A percentile compares a stretch with the other conserved stretches of the same genome.
phyloP scores from a whole-genome alignment of 2,797 vertebrate genomes.

The Argyrosomus regius region DNA sequence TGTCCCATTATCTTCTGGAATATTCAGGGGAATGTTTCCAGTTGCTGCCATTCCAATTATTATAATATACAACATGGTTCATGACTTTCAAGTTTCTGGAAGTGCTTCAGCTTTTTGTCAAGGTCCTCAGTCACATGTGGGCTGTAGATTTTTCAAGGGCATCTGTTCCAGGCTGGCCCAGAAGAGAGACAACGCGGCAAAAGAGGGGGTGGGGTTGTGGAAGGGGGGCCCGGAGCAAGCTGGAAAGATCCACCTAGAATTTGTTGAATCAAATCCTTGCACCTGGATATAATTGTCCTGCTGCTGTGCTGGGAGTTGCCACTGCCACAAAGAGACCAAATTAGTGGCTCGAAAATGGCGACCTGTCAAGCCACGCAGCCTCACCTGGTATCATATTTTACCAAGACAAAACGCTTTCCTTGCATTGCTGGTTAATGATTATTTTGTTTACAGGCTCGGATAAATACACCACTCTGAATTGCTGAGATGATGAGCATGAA shows the following conservation, averaged over 20 bases:
- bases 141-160: conserved; percentile 89
- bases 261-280: conserved; percentile 99
- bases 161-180: conserved; percentile 91
- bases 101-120: conserved; percentile 86
- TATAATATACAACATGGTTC: conserved; percentile 85
- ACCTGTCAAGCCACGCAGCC: conserved; percentile 92
- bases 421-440: conserved; percentile 68
- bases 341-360: conserved; percentile 95
- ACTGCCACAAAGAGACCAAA: conserved; percentile 93
- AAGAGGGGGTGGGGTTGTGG: conserved; percentile 63
- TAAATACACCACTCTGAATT: conserved; percentile 51
- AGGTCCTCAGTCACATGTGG: conserved; percentile 85
- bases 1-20: conserved; percentile 85
- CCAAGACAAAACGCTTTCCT: conserved; percentile 85
- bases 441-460: conserved; percentile 64
- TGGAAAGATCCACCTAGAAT: conserved; percentile 95
- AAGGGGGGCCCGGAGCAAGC: conserved; percentile 79
- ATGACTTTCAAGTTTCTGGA: conserved; percentile 89
- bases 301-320: conserved; percentile 96
- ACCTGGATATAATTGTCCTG: conserved; percentile 98
- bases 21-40: conserved; percentile 85
- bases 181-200: conserved; percentile 82
- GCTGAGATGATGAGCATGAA: conserved; percentile 48
- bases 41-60: conserved; percentile 87
- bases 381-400: conserved; percentile 94